phyloP scores from a whole-genome alignment of 2,113 vertebrate species.

The Grammomys dolichurus region DNA sequence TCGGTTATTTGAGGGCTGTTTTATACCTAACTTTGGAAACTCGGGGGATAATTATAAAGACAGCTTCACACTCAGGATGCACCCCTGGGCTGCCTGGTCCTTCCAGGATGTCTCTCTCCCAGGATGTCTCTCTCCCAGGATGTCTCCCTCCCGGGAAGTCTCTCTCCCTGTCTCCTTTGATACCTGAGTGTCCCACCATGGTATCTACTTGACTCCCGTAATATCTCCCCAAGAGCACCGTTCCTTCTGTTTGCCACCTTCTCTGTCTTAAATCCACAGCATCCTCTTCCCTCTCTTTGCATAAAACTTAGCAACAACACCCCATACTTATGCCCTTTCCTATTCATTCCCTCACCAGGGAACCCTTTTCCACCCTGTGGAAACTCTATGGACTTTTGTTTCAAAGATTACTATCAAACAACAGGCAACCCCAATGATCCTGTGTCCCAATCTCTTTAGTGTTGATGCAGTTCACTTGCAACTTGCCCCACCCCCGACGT shows the following conservation, averaged over 20 bases:
- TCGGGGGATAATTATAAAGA: background rate
- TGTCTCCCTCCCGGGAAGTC: too few relatives aligned
- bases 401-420: background rate
- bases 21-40: conserved; percentile 18
- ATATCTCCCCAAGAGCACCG: background rate
- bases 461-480: too few relatives aligned
- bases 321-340: background rate
- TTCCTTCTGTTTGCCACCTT: background rate
- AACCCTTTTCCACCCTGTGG: background rate
- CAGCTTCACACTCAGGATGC: background rate
- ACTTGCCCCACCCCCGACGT: background rate
- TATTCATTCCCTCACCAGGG: background rate
- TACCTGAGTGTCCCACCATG: background rate
- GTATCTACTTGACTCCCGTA: background rate
- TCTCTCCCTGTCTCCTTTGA: background rate
- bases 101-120: background rate
- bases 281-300: background rate
- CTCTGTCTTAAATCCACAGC: background rate
- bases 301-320: background rate
- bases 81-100: too few relatives aligned
- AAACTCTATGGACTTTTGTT: background rate
- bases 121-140: background rate
- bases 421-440: background rate
- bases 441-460: background rate
- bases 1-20: background rate